These are phyloP conservation scores for Conistra vaccinii DNA, from an alignment of 2,888 invertebrate genomes.

Conservation along the genomic window DNA sequence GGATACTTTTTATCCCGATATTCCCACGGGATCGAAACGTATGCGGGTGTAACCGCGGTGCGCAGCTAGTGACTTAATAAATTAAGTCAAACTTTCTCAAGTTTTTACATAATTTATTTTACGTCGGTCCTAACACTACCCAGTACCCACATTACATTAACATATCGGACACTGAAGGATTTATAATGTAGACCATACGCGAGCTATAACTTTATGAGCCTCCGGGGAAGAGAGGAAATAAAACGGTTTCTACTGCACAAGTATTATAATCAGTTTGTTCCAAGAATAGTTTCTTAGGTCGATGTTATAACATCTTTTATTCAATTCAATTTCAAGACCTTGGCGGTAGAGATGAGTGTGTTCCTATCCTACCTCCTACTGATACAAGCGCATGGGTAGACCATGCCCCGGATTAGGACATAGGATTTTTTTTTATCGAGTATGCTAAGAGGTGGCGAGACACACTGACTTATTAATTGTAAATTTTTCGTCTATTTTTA, in stretches of 20 bases:
- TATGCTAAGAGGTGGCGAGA: no score
- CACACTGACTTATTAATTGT: no score
- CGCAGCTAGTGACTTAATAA: not conserved
- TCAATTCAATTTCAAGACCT: not conserved
- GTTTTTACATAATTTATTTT: not conserved
- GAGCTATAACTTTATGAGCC: slow-evolving; percentile 44
- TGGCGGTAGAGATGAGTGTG: not conserved
- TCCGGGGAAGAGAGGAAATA: slow-evolving; percentile 9
- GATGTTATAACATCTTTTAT: not conserved
- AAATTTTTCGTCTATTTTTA: no score
- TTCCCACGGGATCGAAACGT: no score
- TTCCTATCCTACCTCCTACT: not conserved
- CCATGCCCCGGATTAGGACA: not conserved
- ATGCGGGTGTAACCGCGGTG: no score
- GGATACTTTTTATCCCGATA: no score
- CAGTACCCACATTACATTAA: slow-evolving; percentile 13
- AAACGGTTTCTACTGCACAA: slow-evolving; percentile 27
- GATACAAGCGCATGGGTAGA: not conserved
- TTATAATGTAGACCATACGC: slow-evolving; percentile 35
- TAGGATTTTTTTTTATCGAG: not conserved
- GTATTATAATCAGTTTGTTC: slow-evolving; percentile 21
- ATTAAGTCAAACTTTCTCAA: no score
- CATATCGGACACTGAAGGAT: slow-evolving; percentile 18
- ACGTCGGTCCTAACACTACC: not conserved
- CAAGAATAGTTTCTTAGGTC: not conserved